Conservation (phyloP, 1,140 invertebrate genomes). For the Papilio polytes region DNA sequence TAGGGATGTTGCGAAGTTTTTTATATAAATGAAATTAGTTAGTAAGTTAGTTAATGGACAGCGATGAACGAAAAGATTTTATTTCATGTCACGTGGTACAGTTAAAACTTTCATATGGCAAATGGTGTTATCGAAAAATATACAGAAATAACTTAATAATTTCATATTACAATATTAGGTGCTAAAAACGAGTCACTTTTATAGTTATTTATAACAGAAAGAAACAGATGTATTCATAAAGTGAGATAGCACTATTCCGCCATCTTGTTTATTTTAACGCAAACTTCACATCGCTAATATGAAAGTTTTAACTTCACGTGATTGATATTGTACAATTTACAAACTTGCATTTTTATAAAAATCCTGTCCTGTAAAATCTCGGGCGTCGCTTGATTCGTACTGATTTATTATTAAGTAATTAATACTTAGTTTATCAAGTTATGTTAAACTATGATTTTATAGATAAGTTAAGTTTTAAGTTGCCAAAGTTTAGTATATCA, state of each 20-base stretch:
- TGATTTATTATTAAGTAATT: slow-evolving; percentile 23
- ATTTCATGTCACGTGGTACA: slow-evolving; percentile 19
- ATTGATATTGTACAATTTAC: neutral
- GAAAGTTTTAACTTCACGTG: neutral
- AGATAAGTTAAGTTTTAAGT: neutral
- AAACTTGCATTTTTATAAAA: neutral
- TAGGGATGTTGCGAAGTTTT: slow-evolving; percentile 62
- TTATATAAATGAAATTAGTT: slow-evolving; percentile 64
- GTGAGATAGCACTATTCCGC: neutral
- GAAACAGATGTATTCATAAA: neutral
- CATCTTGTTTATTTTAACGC: neutral
- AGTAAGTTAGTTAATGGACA: slow-evolving; percentile 57
- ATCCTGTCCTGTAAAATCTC: neutral
- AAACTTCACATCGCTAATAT: neutral
- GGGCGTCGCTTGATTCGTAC: slow-evolving; percentile 14
- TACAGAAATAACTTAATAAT: too few species aligned
- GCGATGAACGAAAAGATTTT: slow-evolving; percentile 25
- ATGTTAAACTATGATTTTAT: neutral
- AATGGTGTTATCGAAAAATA: neutral
- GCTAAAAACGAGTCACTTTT: too few species aligned
- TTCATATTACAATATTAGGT: too few species aligned
- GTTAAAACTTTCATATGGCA: neutral
- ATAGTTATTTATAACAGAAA: neutral
- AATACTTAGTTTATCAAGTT: neutral
- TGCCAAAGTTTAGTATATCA: slow-evolving; percentile 8